These are phyloP conservation scores for Monarcha castaneiventris DNA, from an alignment of 2,113 vertebrate genomes.

Conservation along the genomic window DNA sequence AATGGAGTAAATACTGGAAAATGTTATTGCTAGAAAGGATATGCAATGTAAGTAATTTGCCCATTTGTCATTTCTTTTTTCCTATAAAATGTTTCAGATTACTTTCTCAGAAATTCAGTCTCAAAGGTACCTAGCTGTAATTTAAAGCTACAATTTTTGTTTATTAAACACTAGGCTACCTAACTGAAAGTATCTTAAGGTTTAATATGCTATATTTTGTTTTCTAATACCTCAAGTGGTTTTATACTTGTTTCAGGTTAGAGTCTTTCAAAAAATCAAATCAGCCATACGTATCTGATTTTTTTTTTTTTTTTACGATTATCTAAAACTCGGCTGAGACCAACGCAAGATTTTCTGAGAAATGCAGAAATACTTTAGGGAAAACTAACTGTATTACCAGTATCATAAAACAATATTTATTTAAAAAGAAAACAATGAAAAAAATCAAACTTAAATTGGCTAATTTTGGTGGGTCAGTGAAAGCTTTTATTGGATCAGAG, in stretches of 20 bases:
- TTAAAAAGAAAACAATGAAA: background rate
- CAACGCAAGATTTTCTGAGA: background rate
- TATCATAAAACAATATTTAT: background rate
- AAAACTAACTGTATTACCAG: background rate
- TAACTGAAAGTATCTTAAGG: background rate
- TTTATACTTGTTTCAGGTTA: background rate
- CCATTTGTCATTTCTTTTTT: background rate
- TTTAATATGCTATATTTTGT: background rate
- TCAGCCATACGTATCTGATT: background rate
- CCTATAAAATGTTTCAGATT: background rate
- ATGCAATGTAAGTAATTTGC: background rate
- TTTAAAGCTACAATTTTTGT: background rate
- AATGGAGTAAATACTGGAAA: background rate
- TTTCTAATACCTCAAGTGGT: background rate
- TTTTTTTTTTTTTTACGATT: background rate
- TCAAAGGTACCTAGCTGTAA: background rate
- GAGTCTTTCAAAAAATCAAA: background rate
- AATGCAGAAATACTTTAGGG: background rate
- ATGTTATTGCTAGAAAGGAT: background rate
- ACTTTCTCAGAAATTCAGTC: background rate
- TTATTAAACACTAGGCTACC: background rate
- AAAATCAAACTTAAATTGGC: background rate
- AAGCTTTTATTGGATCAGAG: background rate
- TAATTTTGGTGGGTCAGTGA: background rate
- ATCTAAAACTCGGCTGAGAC: background rate